Conservation (phyloP, 2,888 invertebrate genomes). For the Entomobrya multifasciata region DNA sequence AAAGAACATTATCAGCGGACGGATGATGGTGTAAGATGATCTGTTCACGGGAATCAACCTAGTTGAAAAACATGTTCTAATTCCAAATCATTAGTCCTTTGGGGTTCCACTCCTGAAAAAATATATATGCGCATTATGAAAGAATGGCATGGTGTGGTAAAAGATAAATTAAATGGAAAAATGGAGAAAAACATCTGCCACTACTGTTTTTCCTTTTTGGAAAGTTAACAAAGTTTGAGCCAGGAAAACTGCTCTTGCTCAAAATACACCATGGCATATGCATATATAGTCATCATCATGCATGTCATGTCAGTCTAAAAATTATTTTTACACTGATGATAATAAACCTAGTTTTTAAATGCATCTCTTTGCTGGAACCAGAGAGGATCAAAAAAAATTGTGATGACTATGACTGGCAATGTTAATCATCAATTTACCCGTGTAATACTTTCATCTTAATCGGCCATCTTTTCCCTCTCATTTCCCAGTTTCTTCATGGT, state of each 20-base stretch:
- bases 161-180: constrained; percentile 67
- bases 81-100: constrained; percentile 60
- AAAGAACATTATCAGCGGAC: constrained; percentile 44
- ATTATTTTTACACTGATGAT: constrained; percentile 56
- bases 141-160: not conserved
- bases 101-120: constrained; percentile 36
- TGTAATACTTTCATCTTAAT: constrained; percentile 10
- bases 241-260: not conserved
- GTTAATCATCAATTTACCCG: constrained; percentile 59
- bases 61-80: constrained; percentile 45
- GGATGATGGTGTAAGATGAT: constrained; percentile 73
- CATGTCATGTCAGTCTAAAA: constrained; percentile 59
- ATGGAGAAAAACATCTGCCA: constrained; percentile 63
- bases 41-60: constrained; percentile 60
- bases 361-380: constrained; percentile 53
- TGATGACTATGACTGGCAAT: constrained; percentile 20
- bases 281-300: not conserved
- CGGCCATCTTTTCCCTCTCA: constrained; percentile 25
- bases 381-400: not conserved
- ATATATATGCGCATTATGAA: not conserved
- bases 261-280: constrained; percentile 13
- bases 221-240: constrained; percentile 34
- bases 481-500: constrained; percentile 17
- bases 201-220: constrained; percentile 22
- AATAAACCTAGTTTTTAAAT: constrained; percentile 30